A percentile compares a stretch with the other conserved stretches of the same genome.
These are phyloP conservation scores for Bubalus kerabau DNA, from an alignment of 2,113 vertebrate genomes.

Conservation along the genomic window DNA sequence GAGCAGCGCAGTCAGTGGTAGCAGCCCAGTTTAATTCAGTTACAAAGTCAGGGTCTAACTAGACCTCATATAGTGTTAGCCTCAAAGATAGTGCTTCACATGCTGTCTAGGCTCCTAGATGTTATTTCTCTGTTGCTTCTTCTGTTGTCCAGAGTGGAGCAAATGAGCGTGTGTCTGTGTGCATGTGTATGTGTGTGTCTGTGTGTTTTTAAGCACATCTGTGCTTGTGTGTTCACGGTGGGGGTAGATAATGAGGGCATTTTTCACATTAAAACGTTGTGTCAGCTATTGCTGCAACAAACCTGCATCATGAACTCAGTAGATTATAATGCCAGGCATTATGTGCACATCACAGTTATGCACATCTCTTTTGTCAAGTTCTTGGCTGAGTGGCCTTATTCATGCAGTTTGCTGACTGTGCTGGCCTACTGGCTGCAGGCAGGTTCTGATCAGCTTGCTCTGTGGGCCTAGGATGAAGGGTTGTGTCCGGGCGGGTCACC, in stretches of 20 bases:
- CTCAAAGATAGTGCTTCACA: accelerated
- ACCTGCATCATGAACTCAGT: background rate
- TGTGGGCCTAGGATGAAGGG: background rate
- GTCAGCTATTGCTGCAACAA: background rate
- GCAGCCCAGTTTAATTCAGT: background rate
- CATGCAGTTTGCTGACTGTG: background rate
- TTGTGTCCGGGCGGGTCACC: no score
- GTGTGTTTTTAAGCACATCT: background rate
- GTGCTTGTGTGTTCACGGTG: background rate
- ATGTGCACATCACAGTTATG: background rate
- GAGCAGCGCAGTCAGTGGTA: background rate
- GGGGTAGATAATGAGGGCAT: background rate
- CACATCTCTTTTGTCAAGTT: background rate
- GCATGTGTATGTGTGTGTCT: no score
- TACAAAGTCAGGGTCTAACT: no score
- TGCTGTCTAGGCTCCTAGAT: accelerated
- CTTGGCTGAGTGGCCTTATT: background rate
- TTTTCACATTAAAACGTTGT: background rate
- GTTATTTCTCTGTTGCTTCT: background rate
- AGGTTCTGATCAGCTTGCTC: background rate
- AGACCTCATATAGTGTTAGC: background rate
- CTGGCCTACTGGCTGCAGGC: background rate
- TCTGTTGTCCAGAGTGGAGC: background rate
- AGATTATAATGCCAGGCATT: accelerated
- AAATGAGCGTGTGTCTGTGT: no score